Evolutionary conservation across 2,888 invertebrate species (phyloP).

Genomic region (Tridacna gigas): DNA sequence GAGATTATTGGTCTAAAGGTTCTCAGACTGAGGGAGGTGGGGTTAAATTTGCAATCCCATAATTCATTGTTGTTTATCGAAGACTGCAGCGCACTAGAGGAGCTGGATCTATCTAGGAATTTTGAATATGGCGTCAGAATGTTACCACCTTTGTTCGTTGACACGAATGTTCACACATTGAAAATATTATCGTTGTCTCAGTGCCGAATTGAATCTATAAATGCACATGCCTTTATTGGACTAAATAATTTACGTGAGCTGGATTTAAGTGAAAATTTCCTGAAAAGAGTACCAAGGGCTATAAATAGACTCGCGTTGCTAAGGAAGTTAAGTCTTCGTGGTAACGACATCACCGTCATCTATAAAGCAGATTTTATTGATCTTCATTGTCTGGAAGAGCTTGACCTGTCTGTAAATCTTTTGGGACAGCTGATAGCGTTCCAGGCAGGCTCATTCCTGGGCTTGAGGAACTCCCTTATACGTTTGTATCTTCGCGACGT

Average conservation of each 20-base stretch:
- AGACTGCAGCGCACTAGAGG: constrained; percentile 41
- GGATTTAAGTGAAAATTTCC: constrained; percentile 58
- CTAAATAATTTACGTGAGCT: constrained; percentile 48
- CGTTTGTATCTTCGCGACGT: constrained; percentile 42
- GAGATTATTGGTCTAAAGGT: constrained; percentile 34
- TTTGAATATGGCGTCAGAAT: constrained; percentile 51
- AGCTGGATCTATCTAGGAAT: constrained; percentile 59
- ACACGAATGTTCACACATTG: constrained; percentile 50
- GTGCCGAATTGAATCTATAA: constrained; percentile 51
- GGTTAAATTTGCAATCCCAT: constrained; percentile 48
- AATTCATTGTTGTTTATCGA: constrained; percentile 49
- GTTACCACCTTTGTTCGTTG: constrained; percentile 55
- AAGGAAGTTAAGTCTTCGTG: constrained; percentile 51
- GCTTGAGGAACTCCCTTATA: constrained; percentile 49
- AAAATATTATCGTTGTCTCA: constrained; percentile 50
- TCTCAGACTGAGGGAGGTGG: constrained; percentile 41
- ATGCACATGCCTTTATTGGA: constrained; percentile 56
- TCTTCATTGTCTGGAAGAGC: constrained; percentile 53
- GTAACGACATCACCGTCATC: constrained; percentile 57
- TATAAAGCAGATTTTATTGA: constrained; percentile 57
- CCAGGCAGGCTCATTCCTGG: constrained; percentile 55
- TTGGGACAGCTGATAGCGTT: constrained; percentile 61
- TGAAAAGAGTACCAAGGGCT: constrained; percentile 59
- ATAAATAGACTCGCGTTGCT: constrained; percentile 46
- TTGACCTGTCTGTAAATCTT: constrained; percentile 59